phyloP scores from a whole-genome alignment of 2,797 vertebrate genomes.

The Epinephelus coioides region DNA sequence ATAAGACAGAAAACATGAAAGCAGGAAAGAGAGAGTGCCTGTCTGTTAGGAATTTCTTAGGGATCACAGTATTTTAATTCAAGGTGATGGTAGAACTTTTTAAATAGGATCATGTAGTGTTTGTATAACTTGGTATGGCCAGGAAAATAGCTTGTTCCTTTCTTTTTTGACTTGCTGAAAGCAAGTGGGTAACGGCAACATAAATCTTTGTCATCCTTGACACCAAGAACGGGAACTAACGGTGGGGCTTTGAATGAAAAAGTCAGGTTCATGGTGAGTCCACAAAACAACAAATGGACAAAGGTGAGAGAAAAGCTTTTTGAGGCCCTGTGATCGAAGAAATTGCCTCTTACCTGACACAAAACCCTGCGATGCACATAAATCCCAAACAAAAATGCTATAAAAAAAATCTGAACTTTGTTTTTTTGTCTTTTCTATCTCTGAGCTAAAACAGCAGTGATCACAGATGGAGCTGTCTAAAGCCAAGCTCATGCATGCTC shows the following conservation, averaged over 20 bases:
- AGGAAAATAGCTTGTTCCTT: not conserved
- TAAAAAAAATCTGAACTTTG: constrained; percentile 12
- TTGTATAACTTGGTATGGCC: not conserved
- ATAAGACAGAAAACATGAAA: not conserved
- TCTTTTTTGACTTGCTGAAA: not conserved
- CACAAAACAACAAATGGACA: not conserved
- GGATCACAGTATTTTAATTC: not conserved
- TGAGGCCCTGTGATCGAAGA: not conserved
- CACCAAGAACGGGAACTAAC: not conserved
- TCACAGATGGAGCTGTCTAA: constrained; percentile 41
- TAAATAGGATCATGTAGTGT: not conserved
- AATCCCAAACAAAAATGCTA: constrained; percentile 14
- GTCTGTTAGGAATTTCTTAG: not conserved
- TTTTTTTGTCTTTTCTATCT: constrained; percentile 30
- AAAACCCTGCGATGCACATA: constrained; percentile 16
- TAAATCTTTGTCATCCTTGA: constrained; percentile 21
- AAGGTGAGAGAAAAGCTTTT: constrained; percentile 24
- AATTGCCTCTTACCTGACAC: constrained; percentile 12
- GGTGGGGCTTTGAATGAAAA: not conserved
- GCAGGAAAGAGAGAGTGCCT: no score
- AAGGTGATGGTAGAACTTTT: not conserved
- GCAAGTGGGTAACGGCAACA: not conserved
- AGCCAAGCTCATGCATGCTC: constrained; percentile 36
- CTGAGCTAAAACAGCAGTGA: constrained; percentile 36
- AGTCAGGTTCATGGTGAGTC: not conserved